Evolutionary conservation across 2,888 invertebrate genomes (phyloP).

Genomic region (Petrophora chlorosata): DNA sequence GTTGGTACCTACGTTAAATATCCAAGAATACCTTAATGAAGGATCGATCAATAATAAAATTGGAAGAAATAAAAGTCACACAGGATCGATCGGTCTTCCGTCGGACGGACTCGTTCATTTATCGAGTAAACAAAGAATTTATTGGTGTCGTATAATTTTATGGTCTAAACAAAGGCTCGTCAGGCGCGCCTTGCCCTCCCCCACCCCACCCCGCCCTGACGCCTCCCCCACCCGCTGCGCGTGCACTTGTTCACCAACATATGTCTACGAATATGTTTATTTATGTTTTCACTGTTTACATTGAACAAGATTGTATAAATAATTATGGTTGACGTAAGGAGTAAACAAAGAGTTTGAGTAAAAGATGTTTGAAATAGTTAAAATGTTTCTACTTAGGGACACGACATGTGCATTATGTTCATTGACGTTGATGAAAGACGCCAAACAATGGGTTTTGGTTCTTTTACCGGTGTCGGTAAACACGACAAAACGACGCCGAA

Average conservation of each 20-base stretch:
- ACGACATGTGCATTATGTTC: slow-evolving; percentile 33
- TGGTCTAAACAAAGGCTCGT: slow-evolving; percentile 81
- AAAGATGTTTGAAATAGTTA: slow-evolving; percentile 39
- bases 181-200: slow-evolving; percentile 40
- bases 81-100: slow-evolving; percentile 58
- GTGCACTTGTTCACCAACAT: slow-evolving; percentile 73
- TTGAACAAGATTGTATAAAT: slow-evolving; percentile 62
- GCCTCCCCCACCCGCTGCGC: slow-evolving; percentile 57
- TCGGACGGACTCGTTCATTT: slow-evolving; percentile 69
- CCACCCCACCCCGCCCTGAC: slow-evolving; percentile 28
- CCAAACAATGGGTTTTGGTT: slow-evolving; percentile 42
- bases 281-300: slow-evolving; percentile 72
- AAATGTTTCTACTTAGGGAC: slow-evolving; percentile 31
- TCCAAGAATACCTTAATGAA: slow-evolving; percentile 3
- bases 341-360: slow-evolving; percentile 52
- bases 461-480: slow-evolving; percentile 44
- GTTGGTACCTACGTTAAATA: neutral
- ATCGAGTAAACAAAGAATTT: slow-evolving; percentile 80
- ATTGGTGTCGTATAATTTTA: slow-evolving; percentile 82
- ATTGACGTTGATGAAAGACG: slow-evolving; percentile 42
- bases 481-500: slow-evolving; percentile 50
- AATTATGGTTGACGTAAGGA: slow-evolving; percentile 50
- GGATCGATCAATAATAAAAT: slow-evolving; percentile 23
- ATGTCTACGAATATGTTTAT: slow-evolving; percentile 74
- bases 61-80: slow-evolving; percentile 49